phyloP scores from a whole-genome alignment of 2,797 vertebrate species.

The Malacoctenus gilli region DNA sequence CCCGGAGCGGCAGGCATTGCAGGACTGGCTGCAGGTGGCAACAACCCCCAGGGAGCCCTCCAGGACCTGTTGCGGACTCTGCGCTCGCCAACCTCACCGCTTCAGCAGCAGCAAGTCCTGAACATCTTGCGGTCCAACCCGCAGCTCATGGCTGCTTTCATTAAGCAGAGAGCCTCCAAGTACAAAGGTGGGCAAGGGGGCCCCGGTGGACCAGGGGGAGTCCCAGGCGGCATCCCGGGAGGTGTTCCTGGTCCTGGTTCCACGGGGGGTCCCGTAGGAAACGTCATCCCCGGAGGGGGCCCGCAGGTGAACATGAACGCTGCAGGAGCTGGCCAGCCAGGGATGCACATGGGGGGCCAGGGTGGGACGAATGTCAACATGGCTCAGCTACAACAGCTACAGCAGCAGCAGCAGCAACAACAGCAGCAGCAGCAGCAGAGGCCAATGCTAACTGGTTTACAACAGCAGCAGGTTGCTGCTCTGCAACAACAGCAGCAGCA shows the following conservation, averaged over 20 bases:
- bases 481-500: constrained; percentile 67
- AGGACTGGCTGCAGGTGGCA: constrained; percentile 63
- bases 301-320: constrained; percentile 75
- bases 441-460: constrained; percentile 58
- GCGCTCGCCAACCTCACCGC: constrained; percentile 93
- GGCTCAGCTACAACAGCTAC: constrained; percentile 62
- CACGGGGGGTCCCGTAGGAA: constrained; percentile 71
- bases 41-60: constrained; percentile 92
- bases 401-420: constrained; percentile 68
- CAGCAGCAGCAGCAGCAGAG: constrained; percentile 71
- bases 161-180: constrained; percentile 94
- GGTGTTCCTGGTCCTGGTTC: constrained; percentile 65
- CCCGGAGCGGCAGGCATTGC: constrained; percentile 72
- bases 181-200: constrained; percentile 80
- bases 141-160: constrained; percentile 95
- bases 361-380: constrained; percentile 77
- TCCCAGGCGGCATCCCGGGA: constrained; percentile 43
- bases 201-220: constrained; percentile 52
- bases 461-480: constrained; percentile 66
- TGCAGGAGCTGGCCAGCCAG: constrained; percentile 73
- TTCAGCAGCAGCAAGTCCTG: constrained; percentile 97
- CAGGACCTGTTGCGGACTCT: constrained; percentile 93
- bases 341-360: constrained; percentile 88
- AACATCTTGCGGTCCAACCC: constrained; percentile 95
- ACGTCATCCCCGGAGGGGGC: constrained; percentile 68